Evolutionary conservation across 2,797 vertebrate species (phyloP), one percentile per base, ranked within the genome.

Genomic region (Atherinosoma microstoma): DNA sequence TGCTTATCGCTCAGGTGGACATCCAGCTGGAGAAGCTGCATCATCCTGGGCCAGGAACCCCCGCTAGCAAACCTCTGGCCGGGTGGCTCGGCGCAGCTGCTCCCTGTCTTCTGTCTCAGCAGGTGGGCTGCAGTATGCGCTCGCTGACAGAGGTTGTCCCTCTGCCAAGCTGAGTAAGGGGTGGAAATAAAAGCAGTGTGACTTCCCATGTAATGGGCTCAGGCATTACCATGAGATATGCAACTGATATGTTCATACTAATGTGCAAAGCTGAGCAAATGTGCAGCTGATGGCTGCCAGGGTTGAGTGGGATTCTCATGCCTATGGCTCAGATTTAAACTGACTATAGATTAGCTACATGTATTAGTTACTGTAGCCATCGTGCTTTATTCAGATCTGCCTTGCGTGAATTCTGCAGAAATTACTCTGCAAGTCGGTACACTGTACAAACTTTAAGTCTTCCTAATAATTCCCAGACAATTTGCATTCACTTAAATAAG

Each of bases 1-100:
- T 24, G 69, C 70, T 85, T 70, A 79, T 87, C 82, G 6, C 82
- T 83, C 75, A 83, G 87, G 84, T 82, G 84, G 87, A 89, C 78
- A 51, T 77, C 78, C 86, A 84, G 73, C 61, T 65, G 64, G 73
- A 78, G 81, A 75, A 65, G 38, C 61, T 54, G 51, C 65, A 53
- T 60, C 58, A 4, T 73, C 65, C 65, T 15, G 7, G 63, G 70
- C 78, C 70, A 1, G 47, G 68, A 49, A 1, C 66, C n/a, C 82
- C 85, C 0, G 56, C 84, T 78, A 82, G 73, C 75, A 47, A 67
- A 72, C 85, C 83, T 83, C 70, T 73, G 84, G 83, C 84, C 67
- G 24, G 64, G 73, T 67, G 80, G 67, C 75, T 74, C 2, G 67
- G 65, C 80, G 67, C 27, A 42, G 75, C 83, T 85, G 84, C 88